Percentiles rank a stretch among this genome's conserved stretches.
Conservation (phyloP, 2,888 invertebrate species). For the Nebria salina region DNA sequence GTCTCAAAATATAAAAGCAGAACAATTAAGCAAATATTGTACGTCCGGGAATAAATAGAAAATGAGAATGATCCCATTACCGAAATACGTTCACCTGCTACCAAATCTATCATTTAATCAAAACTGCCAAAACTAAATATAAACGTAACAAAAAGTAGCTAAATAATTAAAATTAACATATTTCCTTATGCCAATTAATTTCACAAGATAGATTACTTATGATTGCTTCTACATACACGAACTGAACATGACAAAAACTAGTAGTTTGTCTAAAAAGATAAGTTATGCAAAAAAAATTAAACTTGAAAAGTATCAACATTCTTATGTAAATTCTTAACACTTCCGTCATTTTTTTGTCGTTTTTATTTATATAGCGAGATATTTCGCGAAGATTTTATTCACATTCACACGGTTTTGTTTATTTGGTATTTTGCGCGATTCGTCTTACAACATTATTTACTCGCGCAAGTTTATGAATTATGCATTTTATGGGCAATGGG, state of each 20-base stretch:
- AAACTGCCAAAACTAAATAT: too few relatives aligned
- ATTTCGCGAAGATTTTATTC: conserved; percentile 17
- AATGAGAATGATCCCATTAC: background rate
- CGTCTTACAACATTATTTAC: conserved; percentile 17
- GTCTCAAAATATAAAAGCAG: background rate
- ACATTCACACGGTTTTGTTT: conserved; percentile 26
- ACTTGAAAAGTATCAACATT: background rate
- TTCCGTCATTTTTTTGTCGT: background rate
- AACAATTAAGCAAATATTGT: background rate
- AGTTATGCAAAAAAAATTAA: background rate
- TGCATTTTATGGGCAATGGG: conserved; percentile 14
- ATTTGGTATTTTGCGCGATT: conserved; percentile 13
- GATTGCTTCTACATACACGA: too few relatives aligned
- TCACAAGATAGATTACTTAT: background rate
- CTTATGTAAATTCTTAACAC: background rate
- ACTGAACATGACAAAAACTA: too few relatives aligned
- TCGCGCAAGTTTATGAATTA: conserved; percentile 25
- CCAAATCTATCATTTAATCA: background rate
- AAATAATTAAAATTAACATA: background rate
- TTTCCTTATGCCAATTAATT: background rate
- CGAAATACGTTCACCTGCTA: background rate
- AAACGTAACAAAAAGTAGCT: background rate
- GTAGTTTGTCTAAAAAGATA: background rate
- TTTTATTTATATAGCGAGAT: background rate
- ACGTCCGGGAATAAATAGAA: background rate